A percentile compares a stretch with the other conserved stretches of the same genome.
Evolutionary conservation across 2,888 invertebrate genomes (phyloP).

Genomic region (Chymomyza caudatula): DNA sequence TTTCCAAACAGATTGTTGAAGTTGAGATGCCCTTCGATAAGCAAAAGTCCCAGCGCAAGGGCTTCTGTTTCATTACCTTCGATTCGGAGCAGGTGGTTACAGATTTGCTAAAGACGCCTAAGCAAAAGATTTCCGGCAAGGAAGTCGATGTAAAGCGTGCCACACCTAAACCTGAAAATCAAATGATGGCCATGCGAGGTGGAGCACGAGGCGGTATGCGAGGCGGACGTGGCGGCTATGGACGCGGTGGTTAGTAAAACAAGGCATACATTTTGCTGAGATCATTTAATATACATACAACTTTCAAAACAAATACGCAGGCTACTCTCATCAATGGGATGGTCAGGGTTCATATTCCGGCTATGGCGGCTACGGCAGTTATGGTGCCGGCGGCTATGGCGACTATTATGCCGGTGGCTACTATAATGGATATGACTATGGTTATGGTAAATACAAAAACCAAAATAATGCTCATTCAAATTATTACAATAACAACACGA

Average conservation of each 20-base stretch:
- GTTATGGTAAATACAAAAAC: conserved; percentile 79
- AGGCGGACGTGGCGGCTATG: conserved; percentile 82
- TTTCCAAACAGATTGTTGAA: conserved; percentile 90
- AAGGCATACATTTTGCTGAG: background rate
- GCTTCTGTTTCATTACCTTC: conserved; percentile 98
- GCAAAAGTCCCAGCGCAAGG: conserved; percentile 96
- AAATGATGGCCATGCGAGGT: conserved; percentile 81
- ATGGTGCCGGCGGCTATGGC: conserved; percentile 82
- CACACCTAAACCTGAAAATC: conserved; percentile 91
- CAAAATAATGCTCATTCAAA: conserved; percentile 76
- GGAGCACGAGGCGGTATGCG: conserved; percentile 84
- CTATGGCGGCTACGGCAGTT: conserved; percentile 84
- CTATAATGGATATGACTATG: conserved; percentile 84
- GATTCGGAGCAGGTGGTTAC: conserved; percentile 96
- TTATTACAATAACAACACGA: conserved; percentile 76
- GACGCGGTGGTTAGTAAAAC: conserved; percentile 67
- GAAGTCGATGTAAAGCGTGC: conserved; percentile 98
- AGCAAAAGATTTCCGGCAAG: conserved; percentile 94
- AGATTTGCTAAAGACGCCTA: conserved; percentile 92
- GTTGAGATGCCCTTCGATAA: conserved; percentile 98
- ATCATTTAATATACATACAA: background rate
- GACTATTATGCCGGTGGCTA: conserved; percentile 84
- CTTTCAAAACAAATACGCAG: conserved; percentile 39
- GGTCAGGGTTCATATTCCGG: conserved; percentile 83
- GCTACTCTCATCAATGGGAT: conserved; percentile 78